phyloP scores from a whole-genome alignment of 1,140 invertebrate genomes.

The Drosophila azteca region DNA sequence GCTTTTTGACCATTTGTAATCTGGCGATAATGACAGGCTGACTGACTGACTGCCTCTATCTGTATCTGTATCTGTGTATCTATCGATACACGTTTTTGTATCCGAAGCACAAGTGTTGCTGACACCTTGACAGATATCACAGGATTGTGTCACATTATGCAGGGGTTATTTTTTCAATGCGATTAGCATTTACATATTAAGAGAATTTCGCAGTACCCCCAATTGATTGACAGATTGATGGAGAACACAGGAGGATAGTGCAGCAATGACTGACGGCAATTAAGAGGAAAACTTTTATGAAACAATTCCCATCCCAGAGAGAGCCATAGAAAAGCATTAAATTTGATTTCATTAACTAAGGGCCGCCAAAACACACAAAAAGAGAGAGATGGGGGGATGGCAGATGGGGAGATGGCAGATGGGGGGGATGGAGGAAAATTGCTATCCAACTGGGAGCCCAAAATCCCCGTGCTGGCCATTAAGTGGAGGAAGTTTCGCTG shows the following conservation, averaged over 20 bases:
- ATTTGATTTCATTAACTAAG: slow-evolving; percentile 79
- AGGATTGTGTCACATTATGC: slow-evolving; percentile 42
- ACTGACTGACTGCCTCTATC: slow-evolving; percentile 8
- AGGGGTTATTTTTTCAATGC: slow-evolving; percentile 27
- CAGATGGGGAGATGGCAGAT: neutral
- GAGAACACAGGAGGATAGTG: neutral
- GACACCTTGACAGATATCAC: slow-evolving; percentile 79
- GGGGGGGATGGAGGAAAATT: neutral
- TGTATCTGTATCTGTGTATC: slow-evolving; percentile 2
- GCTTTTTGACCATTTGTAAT: slow-evolving; percentile 60
- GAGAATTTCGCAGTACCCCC: slow-evolving; percentile 21
- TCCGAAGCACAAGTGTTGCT: slow-evolving; percentile 63
- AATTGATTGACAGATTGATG: slow-evolving; percentile 49
- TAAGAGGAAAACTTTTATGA: slow-evolving; percentile 10
- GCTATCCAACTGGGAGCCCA: slow-evolving; percentile 43
- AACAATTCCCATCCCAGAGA: neutral
- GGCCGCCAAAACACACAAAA: slow-evolving; percentile 45
- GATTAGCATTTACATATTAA: slow-evolving; percentile 63
- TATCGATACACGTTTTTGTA: slow-evolving; percentile 50
- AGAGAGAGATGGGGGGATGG: slow-evolving; percentile 25
- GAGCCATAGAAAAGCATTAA: slow-evolving; percentile 27
- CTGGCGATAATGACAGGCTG: slow-evolving; percentile 69
- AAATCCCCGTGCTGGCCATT: slow-evolving; percentile 69
- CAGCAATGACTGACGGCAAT: slow-evolving; percentile 14
- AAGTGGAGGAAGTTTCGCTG: slow-evolving; percentile 39